A percentile compares a stretch with the other conserved stretches of the same genome.
phyloP scores from a whole-genome alignment of 2,888 invertebrate species.

The Heliothis peltigera region DNA sequence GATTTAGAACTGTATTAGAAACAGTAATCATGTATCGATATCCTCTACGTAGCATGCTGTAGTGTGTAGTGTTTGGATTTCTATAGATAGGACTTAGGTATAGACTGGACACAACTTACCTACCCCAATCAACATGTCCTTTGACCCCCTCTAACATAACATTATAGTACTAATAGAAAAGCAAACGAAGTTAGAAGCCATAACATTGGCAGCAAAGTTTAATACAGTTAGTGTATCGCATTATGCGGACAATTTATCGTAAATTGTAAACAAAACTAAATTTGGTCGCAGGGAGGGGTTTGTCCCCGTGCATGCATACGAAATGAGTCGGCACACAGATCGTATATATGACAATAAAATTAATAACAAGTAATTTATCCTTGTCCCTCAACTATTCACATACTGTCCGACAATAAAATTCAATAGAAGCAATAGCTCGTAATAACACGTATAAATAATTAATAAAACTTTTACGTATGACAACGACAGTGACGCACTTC shows the following conservation, averaged over 20 bases:
- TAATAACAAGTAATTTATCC: conserved; percentile 77
- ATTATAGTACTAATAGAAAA: conserved; percentile 13
- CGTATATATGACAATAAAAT: conserved; percentile 72
- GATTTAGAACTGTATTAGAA: conserved; percentile 64
- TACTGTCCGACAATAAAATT: conserved; percentile 56
- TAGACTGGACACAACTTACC: conserved; percentile 74
- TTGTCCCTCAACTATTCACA: conserved; percentile 65
- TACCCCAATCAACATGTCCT: conserved; percentile 5
- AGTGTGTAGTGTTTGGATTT: conserved; percentile 81
- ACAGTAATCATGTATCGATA: conserved; percentile 68
- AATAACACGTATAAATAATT: conserved; percentile 68
- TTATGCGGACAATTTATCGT: conserved; percentile 42
- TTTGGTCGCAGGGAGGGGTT: conserved; percentile 39
- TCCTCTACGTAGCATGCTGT: conserved; percentile 78
- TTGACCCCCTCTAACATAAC: background rate
- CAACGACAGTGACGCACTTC: conserved; percentile 66
- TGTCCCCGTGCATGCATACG: conserved; percentile 71
- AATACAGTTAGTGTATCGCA: conserved; percentile 19
- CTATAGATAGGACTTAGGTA: conserved; percentile 80
- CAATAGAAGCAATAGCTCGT: conserved; percentile 55
- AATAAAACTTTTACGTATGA: conserved; percentile 68
- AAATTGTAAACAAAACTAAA: conserved; percentile 53
- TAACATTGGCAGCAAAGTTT: conserved; percentile 38
- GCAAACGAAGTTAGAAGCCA: conserved; percentile 5
- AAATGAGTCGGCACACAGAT: conserved; percentile 64